Evolutionary conservation across 2,797 vertebrate species (phyloP).

Genomic region (Fratercula arctica): DNA sequence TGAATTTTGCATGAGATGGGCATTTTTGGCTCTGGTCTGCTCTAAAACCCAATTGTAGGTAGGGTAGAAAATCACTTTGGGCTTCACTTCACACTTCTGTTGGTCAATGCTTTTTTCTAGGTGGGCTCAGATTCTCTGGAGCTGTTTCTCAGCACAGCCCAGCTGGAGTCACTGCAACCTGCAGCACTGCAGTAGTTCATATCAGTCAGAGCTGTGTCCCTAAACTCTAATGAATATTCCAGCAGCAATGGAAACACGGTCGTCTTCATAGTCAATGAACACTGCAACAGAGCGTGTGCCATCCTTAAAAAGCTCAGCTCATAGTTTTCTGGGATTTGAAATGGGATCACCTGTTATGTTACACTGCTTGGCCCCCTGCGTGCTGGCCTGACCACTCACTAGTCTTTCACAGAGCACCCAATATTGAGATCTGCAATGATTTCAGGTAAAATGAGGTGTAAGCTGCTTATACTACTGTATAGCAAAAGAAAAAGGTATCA

Average conservation of each 20-base stretch:
- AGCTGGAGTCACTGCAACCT: background rate
- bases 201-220: background rate
- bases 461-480: background rate
- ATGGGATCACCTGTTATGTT: background rate
- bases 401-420: background rate
- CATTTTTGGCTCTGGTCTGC: background rate
- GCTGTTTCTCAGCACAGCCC: background rate
- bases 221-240: background rate
- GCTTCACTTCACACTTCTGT: background rate
- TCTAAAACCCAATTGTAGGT: background rate
- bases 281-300: background rate
- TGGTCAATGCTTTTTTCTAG: background rate
- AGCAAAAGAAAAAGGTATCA: background rate
- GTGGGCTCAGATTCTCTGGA: background rate
- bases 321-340: background rate
- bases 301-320: background rate
- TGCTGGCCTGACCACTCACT: background rate
- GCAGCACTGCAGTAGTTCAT: background rate
- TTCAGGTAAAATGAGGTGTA: background rate
- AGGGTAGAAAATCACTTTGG: background rate
- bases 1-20: background rate
- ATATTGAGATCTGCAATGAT: background rate
- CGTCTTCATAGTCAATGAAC: background rate
- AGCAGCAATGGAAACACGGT: background rate
- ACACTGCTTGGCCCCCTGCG: background rate